Evolutionary conservation across 2,113 vertebrate genomes (phyloP).

Genomic region (Gadus macrocephalus): DNA sequence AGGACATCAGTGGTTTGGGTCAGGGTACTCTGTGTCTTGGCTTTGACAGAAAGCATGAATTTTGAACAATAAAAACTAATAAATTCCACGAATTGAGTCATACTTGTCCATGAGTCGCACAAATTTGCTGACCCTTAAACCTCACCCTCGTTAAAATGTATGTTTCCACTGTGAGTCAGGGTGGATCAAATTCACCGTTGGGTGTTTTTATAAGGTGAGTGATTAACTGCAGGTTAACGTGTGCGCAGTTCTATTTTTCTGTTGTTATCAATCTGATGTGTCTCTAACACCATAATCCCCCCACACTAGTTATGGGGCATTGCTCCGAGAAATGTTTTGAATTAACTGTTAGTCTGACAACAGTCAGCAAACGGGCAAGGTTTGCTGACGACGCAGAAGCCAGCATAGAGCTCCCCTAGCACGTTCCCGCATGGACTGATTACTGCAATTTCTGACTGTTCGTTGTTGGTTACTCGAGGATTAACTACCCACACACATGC

Average conservation of each 20-base stretch:
- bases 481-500: conserved; percentile 31
- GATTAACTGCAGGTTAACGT: conserved; percentile 37
- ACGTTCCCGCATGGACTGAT: background rate
- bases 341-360: background rate
- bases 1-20: background rate
- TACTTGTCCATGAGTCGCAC: background rate
- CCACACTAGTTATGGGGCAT: background rate
- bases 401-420: background rate
- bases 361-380: background rate
- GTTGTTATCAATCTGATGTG: no score
- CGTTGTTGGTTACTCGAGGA: background rate
- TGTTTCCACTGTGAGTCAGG: conserved; percentile 21
- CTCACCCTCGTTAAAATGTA: background rate
- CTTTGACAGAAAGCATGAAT: background rate
- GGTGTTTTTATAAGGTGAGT: conserved; percentile 22
- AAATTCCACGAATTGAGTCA: background rate
- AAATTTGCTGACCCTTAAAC: background rate
- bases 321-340: conserved; percentile 4
- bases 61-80: background rate
- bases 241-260: conserved; percentile 16
- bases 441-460: background rate
- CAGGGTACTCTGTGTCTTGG: background rate
- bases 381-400: background rate
- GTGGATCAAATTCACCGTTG: conserved; percentile 25
- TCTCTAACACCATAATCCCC: no score